Evolutionary conservation across 2,888 invertebrate genomes (phyloP), one percentile per base, ranked within the genome.

Genomic region (Diaperis boleti): DNA sequence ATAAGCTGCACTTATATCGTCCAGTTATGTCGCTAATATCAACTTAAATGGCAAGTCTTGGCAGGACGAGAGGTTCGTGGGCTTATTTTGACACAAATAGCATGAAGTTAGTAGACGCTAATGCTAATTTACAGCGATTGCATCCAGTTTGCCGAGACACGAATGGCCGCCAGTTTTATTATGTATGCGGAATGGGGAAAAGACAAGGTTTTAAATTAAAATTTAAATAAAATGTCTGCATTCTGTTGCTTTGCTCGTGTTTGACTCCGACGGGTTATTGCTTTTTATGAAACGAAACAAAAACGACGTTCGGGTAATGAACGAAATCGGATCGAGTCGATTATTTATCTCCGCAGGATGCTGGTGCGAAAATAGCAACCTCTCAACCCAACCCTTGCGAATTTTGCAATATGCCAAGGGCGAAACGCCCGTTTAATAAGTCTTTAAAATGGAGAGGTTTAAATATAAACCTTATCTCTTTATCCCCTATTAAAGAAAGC

Each of bases 91-190:
- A 81, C 80, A 78, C 79, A 79, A 80, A 79, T 79, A 78, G 77
- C 80, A 77, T 76, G 73, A 77, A 78, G 78, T 79, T 78, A 79
- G 79, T 77, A 73, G 79, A 81, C 79, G 78, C 78, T 81, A 80
- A 81, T 80, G 79, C 80, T 79, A 79, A 81, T 81, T 81, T 81
- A 81, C 79, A 79, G 74, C 79, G 79, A 79, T 79, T 80, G 79
- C 78, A 78, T 78, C 75, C 74, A 72, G 73, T 74, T 75, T 69
- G 73, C 68, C 72, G 73, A 73, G 75, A 75, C 77, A 73, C 73
- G 74, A 76, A 76, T 74, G 69, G 70, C 69, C 74, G 75, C 74
- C 76, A 69, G 74, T 78, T 78, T 78, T 78, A 78, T 78, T 78
- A 76, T 77, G 74, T 69, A 74, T 68, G 68, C 73, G 74, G 71